A percentile compares a stretch with the other conserved stretches of the same genome.
These are phyloP conservation scores for Xestoiulus laeticollis DNA, from an alignment of 2,888 invertebrate genomes.

Conservation along the genomic window DNA sequence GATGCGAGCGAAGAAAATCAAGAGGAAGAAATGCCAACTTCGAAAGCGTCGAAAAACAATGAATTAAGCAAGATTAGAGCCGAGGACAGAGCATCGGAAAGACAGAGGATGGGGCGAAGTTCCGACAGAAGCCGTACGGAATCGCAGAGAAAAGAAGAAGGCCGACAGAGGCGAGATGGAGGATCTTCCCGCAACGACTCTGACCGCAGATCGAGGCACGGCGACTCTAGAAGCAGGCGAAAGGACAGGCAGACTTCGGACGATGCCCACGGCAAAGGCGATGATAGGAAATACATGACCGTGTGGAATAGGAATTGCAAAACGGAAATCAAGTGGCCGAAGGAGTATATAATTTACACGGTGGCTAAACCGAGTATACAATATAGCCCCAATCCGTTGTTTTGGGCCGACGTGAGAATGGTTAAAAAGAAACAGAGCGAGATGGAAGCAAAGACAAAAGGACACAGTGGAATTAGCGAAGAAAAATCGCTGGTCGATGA, in stretches of 20 bases:
- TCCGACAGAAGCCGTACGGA: background rate
- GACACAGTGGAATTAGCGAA: background rate
- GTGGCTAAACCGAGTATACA: conserved; percentile 47
- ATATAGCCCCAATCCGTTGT: conserved; percentile 53
- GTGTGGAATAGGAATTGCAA: conserved; percentile 52
- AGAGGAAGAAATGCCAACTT: background rate
- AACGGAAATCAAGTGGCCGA: conserved; percentile 54
- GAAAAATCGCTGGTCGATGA: background rate
- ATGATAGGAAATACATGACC: conserved; percentile 35
- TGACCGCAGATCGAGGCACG: background rate
- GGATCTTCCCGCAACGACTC: background rate
- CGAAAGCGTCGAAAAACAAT: background rate
- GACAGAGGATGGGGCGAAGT: background rate
- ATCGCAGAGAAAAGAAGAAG: background rate
- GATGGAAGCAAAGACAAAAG: background rate
- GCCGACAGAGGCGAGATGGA: background rate
- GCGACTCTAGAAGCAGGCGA: conserved; percentile 18
- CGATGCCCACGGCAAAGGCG: background rate
- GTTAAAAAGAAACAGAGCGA: conserved; percentile 45
- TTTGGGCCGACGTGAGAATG: conserved; percentile 41
- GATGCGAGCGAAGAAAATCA: background rate
- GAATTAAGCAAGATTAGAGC: background rate
- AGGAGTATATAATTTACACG: conserved; percentile 52
- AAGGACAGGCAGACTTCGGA: background rate
- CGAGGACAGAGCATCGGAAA: background rate